phyloP scores from a whole-genome alignment of 2,797 vertebrate genomes.

The Betta splendens region DNA sequence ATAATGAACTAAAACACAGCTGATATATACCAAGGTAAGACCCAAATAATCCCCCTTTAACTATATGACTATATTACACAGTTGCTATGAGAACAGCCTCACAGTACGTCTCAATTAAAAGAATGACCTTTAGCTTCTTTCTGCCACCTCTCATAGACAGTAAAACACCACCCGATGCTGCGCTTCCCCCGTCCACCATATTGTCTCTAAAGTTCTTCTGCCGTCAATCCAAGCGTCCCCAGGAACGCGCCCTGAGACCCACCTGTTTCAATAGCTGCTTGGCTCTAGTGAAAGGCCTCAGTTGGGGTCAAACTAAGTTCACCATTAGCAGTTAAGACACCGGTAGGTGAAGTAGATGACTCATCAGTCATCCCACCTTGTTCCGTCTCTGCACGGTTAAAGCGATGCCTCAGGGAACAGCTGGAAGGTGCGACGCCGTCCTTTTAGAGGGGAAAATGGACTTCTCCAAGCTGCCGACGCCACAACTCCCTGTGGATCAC shows the following conservation, averaged over 20 bases:
- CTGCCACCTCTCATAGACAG: neutral
- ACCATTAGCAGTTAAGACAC: neutral
- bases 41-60: neutral
- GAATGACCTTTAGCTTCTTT: conserved; percentile 13
- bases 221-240: no score
- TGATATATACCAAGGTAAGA: conserved; percentile 2
- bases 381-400: conserved; percentile 25
- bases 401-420: conserved; percentile 11
- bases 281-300: neutral
- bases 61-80: neutral
- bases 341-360: conserved; percentile 1
- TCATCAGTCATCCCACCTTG: conserved; percentile 2
- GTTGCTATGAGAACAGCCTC: neutral
- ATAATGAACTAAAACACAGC: neutral
- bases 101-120: conserved; percentile 13
- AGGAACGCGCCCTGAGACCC: conserved; percentile 15
- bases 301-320: neutral
- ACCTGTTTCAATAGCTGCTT: neutral
- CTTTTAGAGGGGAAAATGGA: conserved; percentile 55
- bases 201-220: conserved; percentile 27
- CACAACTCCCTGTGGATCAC: conserved; percentile 37
- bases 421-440: conserved; percentile 46
- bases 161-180: neutral
- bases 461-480: conserved; percentile 44
- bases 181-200: neutral